Evolutionary conservation across 2,113 vertebrate genomes (phyloP).

Genomic region (Tylochromis polylepis): DNA sequence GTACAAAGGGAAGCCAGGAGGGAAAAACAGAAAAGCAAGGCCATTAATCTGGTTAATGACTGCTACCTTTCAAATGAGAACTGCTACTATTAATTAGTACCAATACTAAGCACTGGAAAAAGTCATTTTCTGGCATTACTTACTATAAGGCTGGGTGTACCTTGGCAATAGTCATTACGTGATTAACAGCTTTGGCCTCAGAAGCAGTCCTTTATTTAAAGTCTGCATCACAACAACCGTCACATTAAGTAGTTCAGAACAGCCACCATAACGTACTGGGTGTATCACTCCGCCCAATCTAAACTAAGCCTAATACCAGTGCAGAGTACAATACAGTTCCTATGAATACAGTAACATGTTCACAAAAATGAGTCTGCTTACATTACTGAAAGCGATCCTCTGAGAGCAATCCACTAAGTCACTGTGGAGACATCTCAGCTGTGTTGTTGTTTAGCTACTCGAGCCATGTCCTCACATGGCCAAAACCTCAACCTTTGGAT

Average conservation of each 20-base stretch:
- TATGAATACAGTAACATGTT: background rate
- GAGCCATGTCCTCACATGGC: background rate
- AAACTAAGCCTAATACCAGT: background rate
- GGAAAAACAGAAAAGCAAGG: background rate
- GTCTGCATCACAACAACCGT: background rate
- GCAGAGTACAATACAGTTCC: background rate
- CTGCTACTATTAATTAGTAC: background rate
- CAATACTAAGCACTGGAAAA: background rate
- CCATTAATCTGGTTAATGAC: slow-evolving; percentile 14
- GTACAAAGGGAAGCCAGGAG: background rate
- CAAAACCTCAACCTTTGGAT: background rate
- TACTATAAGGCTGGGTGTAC: background rate
- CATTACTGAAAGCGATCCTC: background rate
- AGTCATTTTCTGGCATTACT: background rate
- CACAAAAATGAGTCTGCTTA: background rate
- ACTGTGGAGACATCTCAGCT: background rate
- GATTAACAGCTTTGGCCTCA: background rate
- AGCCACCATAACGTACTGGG: background rate
- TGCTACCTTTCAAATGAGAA: slow-evolving; percentile 1
- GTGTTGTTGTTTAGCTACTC: background rate
- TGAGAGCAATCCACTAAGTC: background rate
- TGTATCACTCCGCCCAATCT: background rate
- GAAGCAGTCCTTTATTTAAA: background rate
- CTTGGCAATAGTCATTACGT: background rate
- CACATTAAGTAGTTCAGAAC: background rate